Evolutionary conservation across 2,888 invertebrate species (phyloP), one percentile per base, ranked within the genome.

Genomic region (Rugalucina vietnamica): DNA sequence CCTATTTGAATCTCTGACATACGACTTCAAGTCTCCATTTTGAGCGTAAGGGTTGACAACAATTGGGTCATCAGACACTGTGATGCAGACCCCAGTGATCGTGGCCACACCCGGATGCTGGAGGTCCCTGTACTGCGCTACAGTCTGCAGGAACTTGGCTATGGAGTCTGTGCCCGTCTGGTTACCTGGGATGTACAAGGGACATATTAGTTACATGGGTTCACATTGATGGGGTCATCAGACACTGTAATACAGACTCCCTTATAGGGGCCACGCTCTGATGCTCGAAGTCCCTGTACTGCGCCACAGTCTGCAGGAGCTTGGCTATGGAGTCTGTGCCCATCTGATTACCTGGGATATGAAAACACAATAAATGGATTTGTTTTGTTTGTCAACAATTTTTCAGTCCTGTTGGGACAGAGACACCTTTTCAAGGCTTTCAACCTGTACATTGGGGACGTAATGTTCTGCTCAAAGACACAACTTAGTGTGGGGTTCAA

Each of bases 31-130:
- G 88, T 96, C 95, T 75, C 95, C 95, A 79, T 95, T 94, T 65
- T 93, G 93, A 95, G 96, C 95, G 90, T 93, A 95, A 14, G 95
- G 95, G 78, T 95, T 93, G 69, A 96, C 93, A 50, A 96, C 94
- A 85, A 95, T 95, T 21, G 96, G 96, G 70, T 94, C 94, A 37
- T 95, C 95, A 69, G 94, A 93, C 21, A 94, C 91, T 5, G 95
- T 94, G 50, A 93, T 78, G 77, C 92, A 91, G 14, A 95, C 94
- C 2, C 96, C 96, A 4, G 95, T 92, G 57, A 96, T 91, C 14
- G 94, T 92, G 21, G 96, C 91, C 5, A 96, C 95, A 87, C 96
- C 95, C 1, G 94, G 93, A 90, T 96, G 96, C 76, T 95, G 93
- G 84, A 96, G 94, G 76, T 95, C 95, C 84, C 95, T 95, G 94